Percentiles rank a stretch among this genome's conserved stretches.
These are phyloP conservation scores for Synergus japonicus DNA, from an alignment of 2,888 invertebrate genomes.

Conservation along the genomic window DNA sequence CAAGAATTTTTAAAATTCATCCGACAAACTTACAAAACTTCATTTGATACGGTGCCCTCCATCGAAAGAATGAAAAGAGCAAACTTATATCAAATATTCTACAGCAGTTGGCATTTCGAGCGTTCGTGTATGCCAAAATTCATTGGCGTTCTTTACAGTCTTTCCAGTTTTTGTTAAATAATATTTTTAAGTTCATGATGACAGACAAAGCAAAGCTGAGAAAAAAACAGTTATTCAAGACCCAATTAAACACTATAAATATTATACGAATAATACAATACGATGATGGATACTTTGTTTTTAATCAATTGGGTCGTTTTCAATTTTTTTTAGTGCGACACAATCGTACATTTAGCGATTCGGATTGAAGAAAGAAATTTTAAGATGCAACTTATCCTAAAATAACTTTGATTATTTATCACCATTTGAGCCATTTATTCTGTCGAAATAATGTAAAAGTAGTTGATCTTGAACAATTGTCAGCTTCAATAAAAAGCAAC, in stretches of 20 bases:
- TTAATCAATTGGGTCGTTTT: not conserved
- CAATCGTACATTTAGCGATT: conserved; percentile 22
- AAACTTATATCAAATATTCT: conserved; percentile 10
- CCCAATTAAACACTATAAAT: conserved; percentile 14
- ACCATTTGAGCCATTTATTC: conserved; percentile 35
- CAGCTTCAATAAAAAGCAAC: conserved; percentile 4
- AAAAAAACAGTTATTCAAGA: not conserved
- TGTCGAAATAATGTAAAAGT: conserved; percentile 11
- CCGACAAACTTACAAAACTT: conserved; percentile 2
- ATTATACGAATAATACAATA: not conserved
- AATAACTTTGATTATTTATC: conserved; percentile 26
- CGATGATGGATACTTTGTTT: not conserved
- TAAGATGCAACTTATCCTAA: conserved; percentile 23
- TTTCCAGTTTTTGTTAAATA: conserved; percentile 21
- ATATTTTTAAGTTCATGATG: not conserved
- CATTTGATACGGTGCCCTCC: not conserved
- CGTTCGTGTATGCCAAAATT: conserved; percentile 26
- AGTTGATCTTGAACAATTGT: not conserved
- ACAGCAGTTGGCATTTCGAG: conserved; percentile 13
- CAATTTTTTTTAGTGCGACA: not conserved
- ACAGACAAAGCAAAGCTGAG: not conserved
- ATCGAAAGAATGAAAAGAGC: conserved; percentile 7
- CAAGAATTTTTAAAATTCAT: conserved; percentile 22
- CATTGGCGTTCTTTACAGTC: conserved; percentile 35
- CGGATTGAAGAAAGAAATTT: conserved; percentile 1